Evolutionary conservation across 1,140 invertebrate genomes (phyloP).

Genomic region (Cydia fagiglandana): DNA sequence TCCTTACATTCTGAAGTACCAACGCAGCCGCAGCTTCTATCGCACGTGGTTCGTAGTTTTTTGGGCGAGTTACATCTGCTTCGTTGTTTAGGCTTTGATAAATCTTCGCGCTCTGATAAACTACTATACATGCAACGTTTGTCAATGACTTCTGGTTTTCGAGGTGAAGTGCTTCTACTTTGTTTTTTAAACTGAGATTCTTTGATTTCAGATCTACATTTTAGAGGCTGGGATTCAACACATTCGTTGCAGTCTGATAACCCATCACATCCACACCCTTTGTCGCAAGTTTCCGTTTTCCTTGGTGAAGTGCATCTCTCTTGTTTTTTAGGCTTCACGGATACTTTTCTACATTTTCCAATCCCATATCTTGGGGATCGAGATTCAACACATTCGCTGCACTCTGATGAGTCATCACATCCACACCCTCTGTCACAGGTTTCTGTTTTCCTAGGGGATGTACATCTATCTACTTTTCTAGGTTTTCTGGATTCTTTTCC

Average conservation of each 20-base stretch:
- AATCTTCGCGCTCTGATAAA: not conserved
- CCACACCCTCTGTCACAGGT: not conserved
- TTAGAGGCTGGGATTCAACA: not conserved
- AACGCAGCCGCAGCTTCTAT: not conserved
- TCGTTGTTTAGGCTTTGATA: not conserved
- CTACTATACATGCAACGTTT: not conserved
- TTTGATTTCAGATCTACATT: not conserved
- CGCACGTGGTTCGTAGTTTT: not conserved
- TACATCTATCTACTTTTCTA: not conserved
- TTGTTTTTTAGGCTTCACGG: not conserved
- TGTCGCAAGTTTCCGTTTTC: not conserved
- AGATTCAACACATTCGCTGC: not conserved
- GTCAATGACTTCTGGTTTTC: not conserved
- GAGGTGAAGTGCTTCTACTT: not conserved
- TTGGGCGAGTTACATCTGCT: not conserved
- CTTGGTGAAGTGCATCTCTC: not conserved
- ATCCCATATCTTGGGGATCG: not conserved
- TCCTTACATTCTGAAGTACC: constrained; percentile 7
- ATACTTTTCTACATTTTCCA: not conserved
- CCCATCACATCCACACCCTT: not conserved
- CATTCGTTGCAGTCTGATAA: not conserved
- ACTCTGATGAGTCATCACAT: not conserved
- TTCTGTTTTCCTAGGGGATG: not conserved
- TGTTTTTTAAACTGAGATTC: not conserved
- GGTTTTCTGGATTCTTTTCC: not conserved